Base-by-base conservation (phyloP, 2,113 vertebrate genomes). In the Oncorhynchus clarkii region DNA sequence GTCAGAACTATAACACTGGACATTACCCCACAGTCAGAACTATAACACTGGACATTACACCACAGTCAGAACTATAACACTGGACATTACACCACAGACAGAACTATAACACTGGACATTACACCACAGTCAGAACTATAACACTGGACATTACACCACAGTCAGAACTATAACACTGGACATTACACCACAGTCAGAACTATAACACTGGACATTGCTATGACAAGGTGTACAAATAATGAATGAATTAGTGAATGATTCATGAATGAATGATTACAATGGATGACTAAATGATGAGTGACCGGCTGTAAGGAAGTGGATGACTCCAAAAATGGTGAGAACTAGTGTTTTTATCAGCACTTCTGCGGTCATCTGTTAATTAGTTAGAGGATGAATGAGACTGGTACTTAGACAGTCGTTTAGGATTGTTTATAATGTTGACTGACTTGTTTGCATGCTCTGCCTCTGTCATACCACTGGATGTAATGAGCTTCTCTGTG, bases 301-400 rank as follows among this genome's bases (percentile, higher is more conserved):
- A 13, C 48, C 2, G 26, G 26, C 26, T 27, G 26, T 27, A 27
- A 26, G 18, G 5, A 22, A 7, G 4, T 60, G 20, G 6, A 57
- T 57, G 16, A 57, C 49, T 51, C 12, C 16, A 18, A 29, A 39
- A 51, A 51, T 16, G 11, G 13, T 16, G 49, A 51, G 29, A 62
- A 51, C 24, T 27, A 69, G 73, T 54, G 31, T 71, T 72, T 83
- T 69, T 54, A 73, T 83, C 76, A 74, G 82, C 81, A 85, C 76
- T 60, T 73, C 71, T 75, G 31, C 45, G 65, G 26, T 68, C 22
- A 60, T 29, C 65, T 72, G 57, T 77, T 70, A 18, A 22, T 27
- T 26, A 48, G 66, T 60, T 60, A 9, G 59, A 60, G 34, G 71
- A 49, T 76, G 72, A 81, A 81, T 82, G 86, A 84, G 74, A 71